Evolutionary conservation across 1,140 invertebrate species (phyloP).

Genomic region (Nephila pilipes): DNA sequence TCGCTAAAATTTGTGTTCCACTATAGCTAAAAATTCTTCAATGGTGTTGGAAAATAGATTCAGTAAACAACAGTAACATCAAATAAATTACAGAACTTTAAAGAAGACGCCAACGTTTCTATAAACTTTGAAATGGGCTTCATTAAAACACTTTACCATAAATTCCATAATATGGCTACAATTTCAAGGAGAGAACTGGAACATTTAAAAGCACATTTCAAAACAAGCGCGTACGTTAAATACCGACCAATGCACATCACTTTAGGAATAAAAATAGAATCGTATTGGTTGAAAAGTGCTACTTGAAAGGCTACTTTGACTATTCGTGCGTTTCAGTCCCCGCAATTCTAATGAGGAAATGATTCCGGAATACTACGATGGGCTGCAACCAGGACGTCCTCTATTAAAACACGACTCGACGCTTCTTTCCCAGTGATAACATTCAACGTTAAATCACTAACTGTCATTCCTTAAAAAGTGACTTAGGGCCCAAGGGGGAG

Average conservation of each 20-base stretch:
- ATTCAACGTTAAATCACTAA: slow-evolving; percentile 6
- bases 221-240: neutral
- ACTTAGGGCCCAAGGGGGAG: neutral
- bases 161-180: too few relatives aligned
- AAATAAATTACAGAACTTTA: too few relatives aligned
- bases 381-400: slow-evolving; percentile 54
- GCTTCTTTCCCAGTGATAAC: slow-evolving; percentile 38
- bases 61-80: too few relatives aligned
- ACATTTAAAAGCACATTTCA: neutral
- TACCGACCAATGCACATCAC: neutral
- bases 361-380: slow-evolving; percentile 42
- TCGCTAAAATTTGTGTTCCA: too few relatives aligned
- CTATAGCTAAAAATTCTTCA: too few relatives aligned
- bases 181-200: neutral
- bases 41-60: too few relatives aligned
- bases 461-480: slow-evolving; percentile 35
- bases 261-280: slow-evolving; percentile 5
- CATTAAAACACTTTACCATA: too few relatives aligned
- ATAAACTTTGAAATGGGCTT: too few relatives aligned
- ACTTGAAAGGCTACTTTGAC: slow-evolving; percentile 51
- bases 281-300: slow-evolving; percentile 8
- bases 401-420: slow-evolving; percentile 22
- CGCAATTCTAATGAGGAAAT: slow-evolving; percentile 61
- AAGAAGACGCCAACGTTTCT: too few relatives aligned
- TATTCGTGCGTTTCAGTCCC: neutral